These are phyloP conservation scores for Lycodopsis pacificus DNA, from an alignment of 2,797 vertebrate species.

Conservation along the genomic window DNA sequence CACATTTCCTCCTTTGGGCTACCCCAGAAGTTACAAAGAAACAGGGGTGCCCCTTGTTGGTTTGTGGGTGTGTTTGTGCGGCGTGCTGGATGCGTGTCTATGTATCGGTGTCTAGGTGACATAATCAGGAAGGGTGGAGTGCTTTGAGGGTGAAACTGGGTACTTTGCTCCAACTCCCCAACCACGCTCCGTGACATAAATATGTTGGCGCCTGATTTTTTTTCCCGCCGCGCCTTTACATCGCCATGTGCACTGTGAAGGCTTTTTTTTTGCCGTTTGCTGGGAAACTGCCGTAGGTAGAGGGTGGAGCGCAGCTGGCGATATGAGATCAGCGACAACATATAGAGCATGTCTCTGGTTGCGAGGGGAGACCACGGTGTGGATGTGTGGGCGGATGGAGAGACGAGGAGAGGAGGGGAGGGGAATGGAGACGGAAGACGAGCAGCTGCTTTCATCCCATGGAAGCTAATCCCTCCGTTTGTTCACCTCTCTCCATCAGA, in stretches of 20 bases:
- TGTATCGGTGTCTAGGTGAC: constrained; percentile 52
- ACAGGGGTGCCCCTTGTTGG: neutral
- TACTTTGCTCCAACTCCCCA: constrained; percentile 64
- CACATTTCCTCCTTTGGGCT: constrained; percentile 46
- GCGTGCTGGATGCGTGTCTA: neutral
- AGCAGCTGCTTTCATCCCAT: constrained; percentile 81
- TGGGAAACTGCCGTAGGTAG: constrained; percentile 31
- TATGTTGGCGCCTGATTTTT: constrained; percentile 55
- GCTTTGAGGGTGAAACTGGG: constrained; percentile 42
- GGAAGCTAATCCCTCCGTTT: constrained; percentile 77
- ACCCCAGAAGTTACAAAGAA: constrained; percentile 62
- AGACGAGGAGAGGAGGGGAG: constrained; percentile 47
- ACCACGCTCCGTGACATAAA: constrained; percentile 12
- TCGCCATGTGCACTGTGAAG: constrained; percentile 35
- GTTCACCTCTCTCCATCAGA: constrained; percentile 75
- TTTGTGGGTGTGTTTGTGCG: constrained; percentile 33
- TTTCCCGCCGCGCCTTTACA: constrained; percentile 10
- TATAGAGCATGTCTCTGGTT: constrained; percentile 71
- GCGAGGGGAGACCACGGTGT: constrained; percentile 76
- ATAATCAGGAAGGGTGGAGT: constrained; percentile 55
- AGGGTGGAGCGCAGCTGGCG: constrained; percentile 59
- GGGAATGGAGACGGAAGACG: constrained; percentile 67
- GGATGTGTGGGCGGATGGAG: constrained; percentile 76
- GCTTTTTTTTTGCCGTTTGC: constrained; percentile 26
- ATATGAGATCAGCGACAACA: constrained; percentile 43